Evolutionary conservation across 2,888 invertebrate genomes (phyloP), one percentile per base, ranked within the genome.

Genomic region (Tetranychus truncatus): DNA sequence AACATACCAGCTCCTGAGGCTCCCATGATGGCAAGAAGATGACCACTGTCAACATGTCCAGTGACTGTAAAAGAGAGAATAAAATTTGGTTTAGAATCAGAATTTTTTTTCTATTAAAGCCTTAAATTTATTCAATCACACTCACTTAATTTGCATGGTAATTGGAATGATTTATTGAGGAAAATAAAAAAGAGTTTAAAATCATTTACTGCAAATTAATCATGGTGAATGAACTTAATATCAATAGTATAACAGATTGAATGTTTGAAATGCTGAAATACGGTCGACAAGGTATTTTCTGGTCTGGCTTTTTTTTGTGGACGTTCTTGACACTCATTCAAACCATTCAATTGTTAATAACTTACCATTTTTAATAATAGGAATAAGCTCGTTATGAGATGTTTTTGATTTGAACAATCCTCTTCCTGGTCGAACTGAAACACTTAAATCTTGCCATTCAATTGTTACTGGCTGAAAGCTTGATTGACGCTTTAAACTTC

Each of bases 11-110:
- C 72, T 45, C 72, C 72, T n/a, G 72, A 72, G 45, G 81, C 79
- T 0, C 93, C 93, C 88, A 94, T 88, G 72, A 93, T 89, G 1
- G 92, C 92, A 72, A 93, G 84, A 45, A 93, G 83, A 81, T 93
- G 92, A 0, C 92, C 92, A 0, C 92, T 91, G 81, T 89, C 87
- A 0, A 92, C 92, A 1, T 89, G 87, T 1, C 93, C 93, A 78
- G 87, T 89, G 8, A 91, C 91, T 92, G 80, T 20, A 69, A 9
- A 69, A 69, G 5, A 34, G 0, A 4, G 0, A 5, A 34, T 3
- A 34, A 71, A 5, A 34, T 34, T 34, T 34, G 34, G 4, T 1
- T 3, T 34, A 34, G 34, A n/a, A 66, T 18, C 46, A 46, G 4
- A 55, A 15, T 55, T 55, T 11, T 11, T 55, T 9, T 6, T 55